Evolutionary conservation across 2,797 vertebrate genomes (phyloP).

Genomic region (Amblyraja radiata): DNA sequence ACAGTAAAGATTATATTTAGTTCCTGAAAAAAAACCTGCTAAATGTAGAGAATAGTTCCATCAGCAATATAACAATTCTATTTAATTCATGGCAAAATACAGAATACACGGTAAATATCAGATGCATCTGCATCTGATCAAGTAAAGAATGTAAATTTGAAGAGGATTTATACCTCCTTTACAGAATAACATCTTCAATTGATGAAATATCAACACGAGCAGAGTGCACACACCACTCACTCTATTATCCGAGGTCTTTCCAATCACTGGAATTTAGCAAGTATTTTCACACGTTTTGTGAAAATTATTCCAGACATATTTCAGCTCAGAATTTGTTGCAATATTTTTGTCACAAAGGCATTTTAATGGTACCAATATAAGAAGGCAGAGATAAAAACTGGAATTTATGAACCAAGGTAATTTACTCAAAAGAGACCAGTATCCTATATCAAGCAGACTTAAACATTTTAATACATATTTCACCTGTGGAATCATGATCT

Average conservation of each 20-base stretch:
- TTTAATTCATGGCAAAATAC: background rate
- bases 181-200: background rate
- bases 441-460: background rate
- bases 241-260: background rate
- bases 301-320: background rate
- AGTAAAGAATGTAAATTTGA: slow-evolving; percentile 13
- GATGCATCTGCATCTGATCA: slow-evolving; percentile 17
- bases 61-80: background rate
- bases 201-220: background rate
- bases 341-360: background rate
- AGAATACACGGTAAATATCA: slow-evolving; percentile 4
- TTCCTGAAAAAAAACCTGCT: background rate
- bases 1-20: background rate
- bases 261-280: slow-evolving; percentile 9
- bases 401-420: background rate
- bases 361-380: background rate
- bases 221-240: slow-evolving; percentile 11
- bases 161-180: background rate
- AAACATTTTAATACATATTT: background rate
- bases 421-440: background rate
- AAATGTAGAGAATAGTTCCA: background rate
- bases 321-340: background rate
- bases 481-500: background rate
- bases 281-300: background rate
- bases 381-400: background rate